Percentiles rank a stretch among this genome's conserved stretches.
Evolutionary conservation across 2,888 invertebrate species (phyloP).

Genomic region (Pteria penguin): DNA sequence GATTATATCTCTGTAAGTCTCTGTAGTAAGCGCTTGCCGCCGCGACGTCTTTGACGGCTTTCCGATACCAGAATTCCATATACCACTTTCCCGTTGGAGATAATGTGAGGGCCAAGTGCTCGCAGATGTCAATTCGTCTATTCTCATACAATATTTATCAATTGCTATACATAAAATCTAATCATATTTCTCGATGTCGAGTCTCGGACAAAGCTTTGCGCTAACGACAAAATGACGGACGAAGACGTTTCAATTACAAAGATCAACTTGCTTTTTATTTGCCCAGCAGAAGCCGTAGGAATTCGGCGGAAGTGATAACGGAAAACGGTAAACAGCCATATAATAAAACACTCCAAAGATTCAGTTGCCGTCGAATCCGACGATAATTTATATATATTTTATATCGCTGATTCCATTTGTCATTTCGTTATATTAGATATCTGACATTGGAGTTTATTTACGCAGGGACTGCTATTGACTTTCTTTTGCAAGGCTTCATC

Average conservation of each 20-base stretch:
- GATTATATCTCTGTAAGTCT: background rate
- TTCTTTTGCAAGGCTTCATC: background rate
- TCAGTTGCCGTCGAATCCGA: background rate
- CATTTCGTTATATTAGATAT: background rate
- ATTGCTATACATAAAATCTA: background rate
- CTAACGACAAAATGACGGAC: background rate
- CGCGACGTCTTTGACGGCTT: background rate
- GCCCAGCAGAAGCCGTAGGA: background rate
- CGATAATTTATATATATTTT: background rate
- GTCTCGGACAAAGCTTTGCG: background rate
- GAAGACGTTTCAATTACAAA: background rate
- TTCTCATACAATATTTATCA: background rate
- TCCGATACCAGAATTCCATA: background rate
- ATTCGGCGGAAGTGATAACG: background rate
- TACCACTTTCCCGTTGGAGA: too few relatives aligned
- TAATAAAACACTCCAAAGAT: background rate
- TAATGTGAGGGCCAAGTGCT: background rate
- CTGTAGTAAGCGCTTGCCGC: background rate
- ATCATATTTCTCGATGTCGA: background rate
- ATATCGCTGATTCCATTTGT: background rate
- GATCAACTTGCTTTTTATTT: background rate
- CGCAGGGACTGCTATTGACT: background rate
- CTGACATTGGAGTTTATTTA: background rate
- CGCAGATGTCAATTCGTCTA: background rate
- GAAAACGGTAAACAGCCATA: background rate